phyloP scores from a whole-genome alignment of 2,888 invertebrate species.

The Xestia rhomboidea region DNA sequence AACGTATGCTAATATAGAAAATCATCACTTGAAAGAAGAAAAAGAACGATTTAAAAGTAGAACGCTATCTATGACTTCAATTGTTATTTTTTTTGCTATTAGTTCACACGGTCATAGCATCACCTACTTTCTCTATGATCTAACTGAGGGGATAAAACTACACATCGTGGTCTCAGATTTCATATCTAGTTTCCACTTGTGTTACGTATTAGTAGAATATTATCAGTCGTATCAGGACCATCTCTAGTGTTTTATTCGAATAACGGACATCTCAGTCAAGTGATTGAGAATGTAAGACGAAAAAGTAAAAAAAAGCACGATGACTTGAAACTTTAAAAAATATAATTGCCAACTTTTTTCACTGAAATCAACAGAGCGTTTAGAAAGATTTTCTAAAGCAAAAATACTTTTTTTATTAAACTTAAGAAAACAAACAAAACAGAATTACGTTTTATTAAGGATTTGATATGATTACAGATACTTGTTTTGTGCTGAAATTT shows the following conservation, averaged over 20 bases:
- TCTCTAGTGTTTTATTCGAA: not conserved
- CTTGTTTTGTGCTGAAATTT: not conserved
- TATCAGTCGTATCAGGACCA: not conserved
- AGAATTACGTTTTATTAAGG: conserved; percentile 1
- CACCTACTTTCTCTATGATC: conserved; percentile 75
- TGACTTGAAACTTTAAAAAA: conserved; percentile 10
- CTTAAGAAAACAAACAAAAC: not conserved
- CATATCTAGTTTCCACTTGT: conserved; percentile 34
- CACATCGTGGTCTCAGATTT: conserved; percentile 40
- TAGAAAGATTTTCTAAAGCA: conserved; percentile 20
- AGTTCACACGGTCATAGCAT: conserved; percentile 65
- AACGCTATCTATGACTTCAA: conserved; percentile 41
- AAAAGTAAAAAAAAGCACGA: not conserved
- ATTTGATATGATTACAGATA: not conserved
- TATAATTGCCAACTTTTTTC: conserved; percentile 20
- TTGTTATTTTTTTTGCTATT: conserved; percentile 51
- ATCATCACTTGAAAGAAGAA: conserved; percentile 2
- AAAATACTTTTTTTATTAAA: conserved; percentile 8
- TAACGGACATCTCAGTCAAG: not conserved
- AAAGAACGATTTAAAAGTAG: conserved; percentile 48
- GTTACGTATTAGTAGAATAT: conserved; percentile 25
- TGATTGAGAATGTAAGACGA: not conserved
- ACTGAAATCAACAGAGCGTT: conserved; percentile 28
- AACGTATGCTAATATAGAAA: conserved; percentile 11
- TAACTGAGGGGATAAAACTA: conserved; percentile 66